Evolutionary conservation across 2,888 invertebrate genomes (phyloP).

Genomic region (Drosophila recens): DNA sequence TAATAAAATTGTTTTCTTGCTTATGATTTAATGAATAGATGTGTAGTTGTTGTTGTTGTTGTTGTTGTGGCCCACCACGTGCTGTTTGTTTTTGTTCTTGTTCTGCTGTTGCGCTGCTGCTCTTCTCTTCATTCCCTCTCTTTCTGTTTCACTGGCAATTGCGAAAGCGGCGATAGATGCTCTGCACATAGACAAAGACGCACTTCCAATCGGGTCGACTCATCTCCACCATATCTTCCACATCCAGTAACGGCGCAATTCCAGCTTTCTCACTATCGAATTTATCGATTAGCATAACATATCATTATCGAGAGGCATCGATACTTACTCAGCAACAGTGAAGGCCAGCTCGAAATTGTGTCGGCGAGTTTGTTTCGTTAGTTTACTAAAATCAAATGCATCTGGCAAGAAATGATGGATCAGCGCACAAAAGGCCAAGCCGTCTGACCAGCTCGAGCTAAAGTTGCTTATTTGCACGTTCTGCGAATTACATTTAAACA

Average conservation of each 20-base stretch:
- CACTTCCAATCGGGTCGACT: constrained; percentile 99
- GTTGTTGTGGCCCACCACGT: constrained; percentile 19
- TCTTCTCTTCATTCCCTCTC: constrained; percentile 8
- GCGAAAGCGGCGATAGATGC: constrained; percentile 97
- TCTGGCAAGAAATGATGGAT: constrained; percentile 99
- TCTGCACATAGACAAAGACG: constrained; percentile 99
- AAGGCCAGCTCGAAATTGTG: constrained; percentile 99
- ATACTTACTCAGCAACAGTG: constrained; percentile 97
- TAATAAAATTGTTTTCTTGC: constrained; percentile 15
- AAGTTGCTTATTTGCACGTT: constrained; percentile 99
- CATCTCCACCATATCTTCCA: constrained; percentile 99
- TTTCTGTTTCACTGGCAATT: constrained; percentile 87
- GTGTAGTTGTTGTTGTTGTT: constrained; percentile 26
- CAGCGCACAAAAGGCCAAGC: constrained; percentile 99
- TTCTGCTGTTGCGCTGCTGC: background rate
- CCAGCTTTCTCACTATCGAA: constrained; percentile 95
- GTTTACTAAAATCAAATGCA: constrained; percentile 96
- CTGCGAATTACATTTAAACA: constrained; percentile 86
- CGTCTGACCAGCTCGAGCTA: constrained; percentile 99
- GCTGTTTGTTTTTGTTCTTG: constrained; percentile 23
- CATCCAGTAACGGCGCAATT: constrained; percentile 98
- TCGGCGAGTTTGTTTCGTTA: constrained; percentile 95
- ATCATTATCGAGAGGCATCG: background rate
- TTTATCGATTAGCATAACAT: constrained; percentile 2
- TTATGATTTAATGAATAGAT: constrained; percentile 55